Percentiles rank a stretch among this genome's conserved stretches.
phyloP scores from a whole-genome alignment of 2,888 invertebrate genomes.

The Sturmia bella region DNA sequence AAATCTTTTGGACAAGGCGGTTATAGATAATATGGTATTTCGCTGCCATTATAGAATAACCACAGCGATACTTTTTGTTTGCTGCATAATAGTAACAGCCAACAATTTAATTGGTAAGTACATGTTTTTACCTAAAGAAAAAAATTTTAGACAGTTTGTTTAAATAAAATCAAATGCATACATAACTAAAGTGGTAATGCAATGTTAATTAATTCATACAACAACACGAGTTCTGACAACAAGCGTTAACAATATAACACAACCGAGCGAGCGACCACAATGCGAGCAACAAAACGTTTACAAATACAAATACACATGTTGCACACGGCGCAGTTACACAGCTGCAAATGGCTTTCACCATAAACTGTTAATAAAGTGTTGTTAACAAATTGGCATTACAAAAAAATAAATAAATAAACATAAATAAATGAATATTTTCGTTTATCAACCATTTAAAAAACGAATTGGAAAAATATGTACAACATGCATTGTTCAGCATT shows the following conservation, averaged over 20 bases:
- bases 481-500: constrained; percentile 49
- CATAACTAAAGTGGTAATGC: constrained; percentile 23
- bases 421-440: no score
- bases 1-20: constrained; percentile 92
- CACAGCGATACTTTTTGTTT: constrained; percentile 91
- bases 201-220: constrained; percentile 60
- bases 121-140: neutral
- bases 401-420: neutral
- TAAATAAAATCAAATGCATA: no score
- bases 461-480: neutral
- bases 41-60: constrained; percentile 94
- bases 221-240: constrained; percentile 52
- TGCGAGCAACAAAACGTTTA: constrained; percentile 50
- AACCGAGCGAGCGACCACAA: constrained; percentile 25
- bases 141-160: neutral
- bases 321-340: constrained; percentile 12
- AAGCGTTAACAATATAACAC: constrained; percentile 44
- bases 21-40: constrained; percentile 95
- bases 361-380: constrained; percentile 39
- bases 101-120: constrained; percentile 94
- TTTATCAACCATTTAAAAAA: constrained; percentile 7
- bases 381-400: constrained; percentile 54
- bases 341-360: constrained; percentile 61
- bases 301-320: constrained; percentile 8
- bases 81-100: constrained; percentile 93